Conservation (phyloP, 1,140 invertebrate species). For the Drosophila parvula region DNA sequence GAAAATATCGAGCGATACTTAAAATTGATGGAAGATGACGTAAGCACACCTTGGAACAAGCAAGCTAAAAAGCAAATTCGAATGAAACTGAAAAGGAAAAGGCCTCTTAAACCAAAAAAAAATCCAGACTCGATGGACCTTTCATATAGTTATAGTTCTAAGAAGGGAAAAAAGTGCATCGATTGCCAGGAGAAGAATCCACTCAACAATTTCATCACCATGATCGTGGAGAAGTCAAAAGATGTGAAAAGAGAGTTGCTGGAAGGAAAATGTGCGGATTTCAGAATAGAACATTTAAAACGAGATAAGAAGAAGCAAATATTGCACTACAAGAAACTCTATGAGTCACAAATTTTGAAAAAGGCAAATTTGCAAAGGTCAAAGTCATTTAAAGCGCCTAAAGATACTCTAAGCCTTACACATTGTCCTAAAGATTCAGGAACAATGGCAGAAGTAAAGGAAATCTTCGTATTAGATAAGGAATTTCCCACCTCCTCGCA, state of each 20-base stretch:
- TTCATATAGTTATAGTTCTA: neutral
- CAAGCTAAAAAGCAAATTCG: neutral
- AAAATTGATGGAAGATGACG: neutral
- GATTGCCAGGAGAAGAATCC: neutral
- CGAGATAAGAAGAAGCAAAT: neutral
- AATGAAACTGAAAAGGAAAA: neutral
- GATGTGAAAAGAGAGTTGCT: neutral
- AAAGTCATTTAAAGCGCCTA: neutral
- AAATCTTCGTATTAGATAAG: neutral
- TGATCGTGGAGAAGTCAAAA: neutral
- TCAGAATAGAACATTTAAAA: neutral
- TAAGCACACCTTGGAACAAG: neutral
- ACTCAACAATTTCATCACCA: neutral
- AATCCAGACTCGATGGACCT: neutral
- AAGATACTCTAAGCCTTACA: too few relatives aligned
- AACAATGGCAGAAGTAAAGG: neutral
- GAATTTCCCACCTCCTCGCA: neutral
- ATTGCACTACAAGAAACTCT: neutral
- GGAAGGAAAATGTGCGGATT: constrained; percentile 12
- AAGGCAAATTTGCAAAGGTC: neutral
- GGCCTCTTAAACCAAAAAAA: neutral
- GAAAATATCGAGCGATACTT: neutral
- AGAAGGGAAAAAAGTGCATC: neutral
- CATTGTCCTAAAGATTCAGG: neutral
- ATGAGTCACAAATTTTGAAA: neutral